These are phyloP conservation scores for Monopterus albus DNA, from an alignment of 2,113 vertebrate genomes.

Conservation along the genomic window DNA sequence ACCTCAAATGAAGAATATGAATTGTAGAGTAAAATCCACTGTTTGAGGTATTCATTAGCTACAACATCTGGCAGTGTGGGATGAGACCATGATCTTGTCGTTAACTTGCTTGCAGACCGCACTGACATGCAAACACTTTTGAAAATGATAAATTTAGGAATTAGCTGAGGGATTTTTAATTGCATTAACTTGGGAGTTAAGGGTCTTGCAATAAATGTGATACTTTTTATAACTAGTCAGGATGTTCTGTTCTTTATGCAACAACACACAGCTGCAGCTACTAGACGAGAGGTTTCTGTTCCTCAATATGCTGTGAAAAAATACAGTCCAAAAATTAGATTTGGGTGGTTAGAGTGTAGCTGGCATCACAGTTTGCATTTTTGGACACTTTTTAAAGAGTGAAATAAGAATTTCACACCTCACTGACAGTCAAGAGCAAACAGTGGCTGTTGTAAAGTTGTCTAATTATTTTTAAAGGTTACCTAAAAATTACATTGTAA, in stretches of 20 bases:
- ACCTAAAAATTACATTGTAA: neutral
- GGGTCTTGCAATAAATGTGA: neutral
- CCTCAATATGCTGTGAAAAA: neutral
- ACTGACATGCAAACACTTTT: conserved; percentile 2
- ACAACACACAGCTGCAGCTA: neutral
- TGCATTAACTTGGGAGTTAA: neutral
- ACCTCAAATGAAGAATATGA: conserved; percentile 12
- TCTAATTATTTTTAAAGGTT: conserved; percentile 19
- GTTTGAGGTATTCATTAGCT: conserved; percentile 26
- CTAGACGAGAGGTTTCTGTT: neutral
- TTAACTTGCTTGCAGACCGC: conserved; percentile 15
- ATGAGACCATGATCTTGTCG: conserved; percentile 24
- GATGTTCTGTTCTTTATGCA: neutral
- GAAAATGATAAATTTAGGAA: conserved; percentile 13
- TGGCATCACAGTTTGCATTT: neutral
- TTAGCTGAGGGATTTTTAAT: conserved; percentile 2
- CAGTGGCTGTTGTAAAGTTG: neutral
- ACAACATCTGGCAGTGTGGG: conserved; percentile 59
- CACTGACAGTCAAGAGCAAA: neutral
- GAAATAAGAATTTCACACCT: neutral
- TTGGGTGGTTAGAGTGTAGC: neutral
- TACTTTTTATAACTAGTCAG: neutral
- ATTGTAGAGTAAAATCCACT: conserved; percentile 17
- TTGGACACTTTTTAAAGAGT: neutral
- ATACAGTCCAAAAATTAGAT: neutral